Conservation (phyloP, 92 coral and sea anemone genomes). For the Hydrozoanthus gracilis region DNA sequence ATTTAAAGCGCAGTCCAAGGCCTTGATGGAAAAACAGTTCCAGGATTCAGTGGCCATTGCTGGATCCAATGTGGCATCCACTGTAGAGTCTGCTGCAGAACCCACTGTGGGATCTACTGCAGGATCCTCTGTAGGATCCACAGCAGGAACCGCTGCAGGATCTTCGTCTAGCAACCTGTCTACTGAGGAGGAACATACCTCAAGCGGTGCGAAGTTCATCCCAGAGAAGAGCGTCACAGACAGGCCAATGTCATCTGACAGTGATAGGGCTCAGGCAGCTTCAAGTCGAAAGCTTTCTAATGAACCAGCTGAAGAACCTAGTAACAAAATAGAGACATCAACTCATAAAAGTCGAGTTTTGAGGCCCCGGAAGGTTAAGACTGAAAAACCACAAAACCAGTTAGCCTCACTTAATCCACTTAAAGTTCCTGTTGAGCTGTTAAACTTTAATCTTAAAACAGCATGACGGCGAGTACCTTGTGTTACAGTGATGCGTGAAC, state of each 20-base stretch:
- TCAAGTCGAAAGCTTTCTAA: neutral
- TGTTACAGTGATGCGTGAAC: too few relatives aligned
- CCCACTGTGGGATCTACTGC: neutral
- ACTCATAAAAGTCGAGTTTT: neutral
- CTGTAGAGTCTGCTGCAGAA: constrained; percentile 3
- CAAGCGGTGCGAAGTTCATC: neutral
- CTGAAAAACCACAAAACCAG: constrained; percentile 38
- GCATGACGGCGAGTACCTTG: neutral
- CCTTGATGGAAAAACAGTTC: constrained; percentile 46
- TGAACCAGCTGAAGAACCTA: neutral
- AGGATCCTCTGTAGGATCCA: constrained; percentile 30
- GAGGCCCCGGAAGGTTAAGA: constrained; percentile 35
- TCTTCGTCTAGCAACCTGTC: neutral
- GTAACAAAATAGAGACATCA: neutral
- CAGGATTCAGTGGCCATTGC: constrained; percentile 18
- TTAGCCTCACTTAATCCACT: constrained; percentile 90
- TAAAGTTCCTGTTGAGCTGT: constrained; percentile 82
- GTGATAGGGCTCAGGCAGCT: neutral
- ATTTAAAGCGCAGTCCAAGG: constrained; percentile 54
- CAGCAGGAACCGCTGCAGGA: constrained; percentile 8
- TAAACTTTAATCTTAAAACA: constrained; percentile 59
- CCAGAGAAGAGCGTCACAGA: neutral
- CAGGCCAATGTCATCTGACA: neutral
- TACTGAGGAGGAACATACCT: neutral
- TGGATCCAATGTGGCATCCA: constrained; percentile 8